These are phyloP conservation scores for Nomia melanderi DNA, from an alignment of 1,140 invertebrate genomes.

Conservation along the genomic window DNA sequence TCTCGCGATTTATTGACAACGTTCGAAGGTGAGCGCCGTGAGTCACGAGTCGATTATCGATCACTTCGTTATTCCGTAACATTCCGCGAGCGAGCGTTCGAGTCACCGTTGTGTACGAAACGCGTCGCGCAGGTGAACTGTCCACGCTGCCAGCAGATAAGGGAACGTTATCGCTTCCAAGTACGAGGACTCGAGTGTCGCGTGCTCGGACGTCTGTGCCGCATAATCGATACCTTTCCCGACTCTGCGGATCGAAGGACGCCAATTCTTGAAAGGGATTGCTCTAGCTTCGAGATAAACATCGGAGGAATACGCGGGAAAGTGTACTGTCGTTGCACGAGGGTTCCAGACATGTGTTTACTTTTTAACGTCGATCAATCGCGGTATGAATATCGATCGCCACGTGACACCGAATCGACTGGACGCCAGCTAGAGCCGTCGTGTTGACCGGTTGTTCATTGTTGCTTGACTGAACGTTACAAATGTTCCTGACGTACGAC, in stretches of 20 bases:
- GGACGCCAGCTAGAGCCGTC: too few species aligned
- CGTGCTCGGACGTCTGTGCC: neutral
- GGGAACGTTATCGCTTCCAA: neutral
- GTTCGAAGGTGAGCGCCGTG: conserved; percentile 4
- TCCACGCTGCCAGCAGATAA: neutral
- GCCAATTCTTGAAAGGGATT: too few species aligned
- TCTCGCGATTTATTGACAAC: neutral
- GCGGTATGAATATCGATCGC: neutral
- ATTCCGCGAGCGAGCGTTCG: neutral
- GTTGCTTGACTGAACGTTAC: neutral
- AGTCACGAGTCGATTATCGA: conserved; percentile 16
- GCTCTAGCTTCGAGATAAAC: neutral
- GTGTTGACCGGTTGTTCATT: neutral
- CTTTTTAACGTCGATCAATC: neutral
- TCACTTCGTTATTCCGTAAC: neutral
- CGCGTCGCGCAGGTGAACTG: too few species aligned
- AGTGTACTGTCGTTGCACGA: neutral
- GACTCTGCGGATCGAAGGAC: neutral
- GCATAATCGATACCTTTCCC: neutral
- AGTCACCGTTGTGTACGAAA: neutral
- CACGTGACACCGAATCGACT: neutral
- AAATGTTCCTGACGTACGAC: conserved; percentile 17
- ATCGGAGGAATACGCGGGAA: too few species aligned
- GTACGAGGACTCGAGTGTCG: neutral
- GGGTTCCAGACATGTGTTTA: neutral